phyloP scores from a whole-genome alignment of 2,113 vertebrate species.

The Aphyosemion australe region DNA sequence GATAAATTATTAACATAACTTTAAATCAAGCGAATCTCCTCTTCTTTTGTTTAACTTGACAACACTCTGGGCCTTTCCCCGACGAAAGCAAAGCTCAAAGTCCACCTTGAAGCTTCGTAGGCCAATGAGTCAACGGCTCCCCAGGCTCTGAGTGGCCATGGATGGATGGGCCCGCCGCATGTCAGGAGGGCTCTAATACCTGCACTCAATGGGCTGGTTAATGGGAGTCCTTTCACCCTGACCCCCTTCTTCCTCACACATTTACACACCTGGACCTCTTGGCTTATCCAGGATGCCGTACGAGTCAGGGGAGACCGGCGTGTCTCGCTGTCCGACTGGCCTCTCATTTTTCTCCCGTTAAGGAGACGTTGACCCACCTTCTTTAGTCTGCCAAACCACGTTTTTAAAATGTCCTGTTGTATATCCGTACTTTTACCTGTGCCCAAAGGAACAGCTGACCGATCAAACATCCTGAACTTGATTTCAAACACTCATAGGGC shows the following conservation, averaged over 20 bases:
- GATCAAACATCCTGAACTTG: conserved; percentile 1
- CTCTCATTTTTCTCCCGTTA: conserved; percentile 52
- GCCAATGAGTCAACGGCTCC: conserved; percentile 58
- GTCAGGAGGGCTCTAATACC: conserved; percentile 62
- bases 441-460: conserved; percentile 20
- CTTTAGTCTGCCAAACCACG: conserved; percentile 39
- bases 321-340: conserved; percentile 32
- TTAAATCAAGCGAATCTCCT: too few relatives aligned
- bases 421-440: conserved; percentile 29
- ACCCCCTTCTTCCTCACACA: conserved; percentile 60
- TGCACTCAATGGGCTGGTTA: conserved; percentile 72
- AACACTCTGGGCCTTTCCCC: background rate
- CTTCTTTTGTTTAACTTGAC: background rate
- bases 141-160: conserved; percentile 50
- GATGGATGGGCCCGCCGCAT: conserved; percentile 60
- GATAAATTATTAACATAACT: too few relatives aligned
- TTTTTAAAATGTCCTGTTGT: conserved; percentile 42
- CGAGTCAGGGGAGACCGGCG: conserved; percentile 13
- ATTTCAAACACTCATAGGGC: background rate
- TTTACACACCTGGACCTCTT: conserved; percentile 59
- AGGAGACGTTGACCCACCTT: conserved; percentile 40
- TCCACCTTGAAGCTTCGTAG: conserved; percentile 35
- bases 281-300: conserved; percentile 51
- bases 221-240: conserved; percentile 68
- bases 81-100: conserved; percentile 30